Evolutionary conservation across 1,140 invertebrate species (phyloP).

Genomic region (Drosophila carrolli): DNA sequence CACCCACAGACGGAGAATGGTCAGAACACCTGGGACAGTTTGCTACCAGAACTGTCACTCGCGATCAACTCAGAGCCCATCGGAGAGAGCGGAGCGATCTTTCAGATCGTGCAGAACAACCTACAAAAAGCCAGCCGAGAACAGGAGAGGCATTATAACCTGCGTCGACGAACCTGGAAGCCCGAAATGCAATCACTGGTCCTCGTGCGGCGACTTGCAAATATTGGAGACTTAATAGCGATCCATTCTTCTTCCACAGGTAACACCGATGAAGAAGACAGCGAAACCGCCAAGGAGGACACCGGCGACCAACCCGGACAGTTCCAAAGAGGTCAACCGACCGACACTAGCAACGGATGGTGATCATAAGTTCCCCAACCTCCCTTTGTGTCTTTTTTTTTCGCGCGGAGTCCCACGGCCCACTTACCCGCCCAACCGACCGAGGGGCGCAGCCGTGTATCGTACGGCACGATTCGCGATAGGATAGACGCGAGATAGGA

Average conservation of each 20-base stretch:
- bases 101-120: background rate
- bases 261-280: background rate
- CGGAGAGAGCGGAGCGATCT: background rate
- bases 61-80: background rate
- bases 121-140: too few relatives aligned
- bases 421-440: too few relatives aligned
- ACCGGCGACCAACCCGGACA: background rate
- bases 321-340: background rate
- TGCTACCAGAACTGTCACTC: background rate
- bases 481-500: too few relatives aligned
- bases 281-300: background rate
- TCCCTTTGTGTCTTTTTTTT: too few relatives aligned
- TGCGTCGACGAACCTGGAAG: background rate
- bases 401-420: too few relatives aligned
- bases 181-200: background rate
- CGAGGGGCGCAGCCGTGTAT: too few relatives aligned
- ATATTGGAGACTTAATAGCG: background rate
- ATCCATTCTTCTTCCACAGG: background rate
- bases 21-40: background rate
- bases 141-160: background rate
- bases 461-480: too few relatives aligned
- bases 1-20: background rate
- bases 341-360: too few relatives aligned
- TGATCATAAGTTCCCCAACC: background rate
- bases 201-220: background rate